Conservation (phyloP, 2,113 vertebrate genomes). For the Nothoprocta pentlandii region DNA sequence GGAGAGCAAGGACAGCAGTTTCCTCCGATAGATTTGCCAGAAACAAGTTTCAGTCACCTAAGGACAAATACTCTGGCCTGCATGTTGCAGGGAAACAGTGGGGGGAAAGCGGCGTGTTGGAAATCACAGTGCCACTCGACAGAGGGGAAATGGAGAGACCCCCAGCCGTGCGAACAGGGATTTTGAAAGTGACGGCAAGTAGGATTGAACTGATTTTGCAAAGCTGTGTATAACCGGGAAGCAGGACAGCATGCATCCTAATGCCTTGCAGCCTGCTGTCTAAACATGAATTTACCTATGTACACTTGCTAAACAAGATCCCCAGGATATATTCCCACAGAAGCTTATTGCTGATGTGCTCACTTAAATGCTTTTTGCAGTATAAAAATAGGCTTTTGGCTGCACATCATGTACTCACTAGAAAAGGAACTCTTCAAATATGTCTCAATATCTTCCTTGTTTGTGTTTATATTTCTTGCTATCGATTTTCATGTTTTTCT, state of each 20-base stretch:
- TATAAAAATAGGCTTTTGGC: conserved; percentile 68
- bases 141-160: not conserved
- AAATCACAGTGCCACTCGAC: not conserved
- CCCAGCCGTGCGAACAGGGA: not conserved
- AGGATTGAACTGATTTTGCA: not conserved
- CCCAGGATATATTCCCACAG: not conserved
- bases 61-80: not conserved
- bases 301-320: rapidly evolving
- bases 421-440: conserved; percentile 45
- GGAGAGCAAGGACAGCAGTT: not conserved
- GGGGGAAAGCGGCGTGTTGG: not conserved
- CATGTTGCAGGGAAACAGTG: not conserved
- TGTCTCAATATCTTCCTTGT: conserved; percentile 56
- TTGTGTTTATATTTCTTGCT: conserved; percentile 61
- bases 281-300: not conserved
- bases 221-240: not conserved
- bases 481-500: conserved; percentile 55
- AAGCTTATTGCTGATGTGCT: conserved; percentile 50
- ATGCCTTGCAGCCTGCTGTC: not conserved
- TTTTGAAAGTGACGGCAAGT: not conserved
- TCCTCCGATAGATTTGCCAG: rapidly evolving
- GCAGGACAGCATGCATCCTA: not conserved
- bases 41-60: not conserved
- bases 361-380: conserved; percentile 48
- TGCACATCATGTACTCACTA: conserved; percentile 53